Base-by-base conservation (phyloP, 92 coral and sea anemone genomes). In the Phenganax stokvisi region DNA sequence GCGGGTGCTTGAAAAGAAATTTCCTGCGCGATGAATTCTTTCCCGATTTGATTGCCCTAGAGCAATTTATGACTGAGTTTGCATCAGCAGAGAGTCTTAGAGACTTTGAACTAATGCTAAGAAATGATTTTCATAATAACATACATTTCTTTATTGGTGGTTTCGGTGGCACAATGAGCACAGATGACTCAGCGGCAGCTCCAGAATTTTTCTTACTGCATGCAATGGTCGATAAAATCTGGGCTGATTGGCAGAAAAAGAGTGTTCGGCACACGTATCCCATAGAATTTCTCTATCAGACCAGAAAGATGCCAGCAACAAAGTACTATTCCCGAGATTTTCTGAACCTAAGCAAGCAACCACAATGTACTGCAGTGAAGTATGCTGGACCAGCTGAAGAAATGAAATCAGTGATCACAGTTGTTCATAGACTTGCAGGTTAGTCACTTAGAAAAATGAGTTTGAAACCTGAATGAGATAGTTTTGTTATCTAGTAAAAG, bases 241-340 rank as follows among this genome's bases (percentile, higher is more conserved):
- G 96, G 96, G 86, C 77, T 12, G 96, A 91, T 65, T 91, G 96
- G 96, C 96, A 91, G 80, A 86, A 82, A 31, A 85, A 73, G 60
- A 87, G 90, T 67, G 8, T n/a, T 25, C 74, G 16, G 7, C 87
- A 89, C 66, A 65, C 58, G 67, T 70, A 63, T 27, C 85, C 73
- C 7, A 63, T n/a, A 8, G 59, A 47, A 15, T 79, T 63, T 29
- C 12, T 65, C 16, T 63, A 52, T 29, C 83, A 79, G 53, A 62
- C 6, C 15, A n/a, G 30, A 44, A 47, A 47, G 59, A 79, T 79
- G 83, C 83, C 74, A 44, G 72, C 54, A 15, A 79, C 74, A 5
- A 47, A 79, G 51, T 79, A 63, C 74, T 63, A 37, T 51, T 63
- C 83, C 11, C 73, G 83, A 15, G 83, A 79, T 64, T 79, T 76